Evolutionary conservation across 2,888 invertebrate genomes (phyloP).

Genomic region (Notocelia uddmanniana): DNA sequence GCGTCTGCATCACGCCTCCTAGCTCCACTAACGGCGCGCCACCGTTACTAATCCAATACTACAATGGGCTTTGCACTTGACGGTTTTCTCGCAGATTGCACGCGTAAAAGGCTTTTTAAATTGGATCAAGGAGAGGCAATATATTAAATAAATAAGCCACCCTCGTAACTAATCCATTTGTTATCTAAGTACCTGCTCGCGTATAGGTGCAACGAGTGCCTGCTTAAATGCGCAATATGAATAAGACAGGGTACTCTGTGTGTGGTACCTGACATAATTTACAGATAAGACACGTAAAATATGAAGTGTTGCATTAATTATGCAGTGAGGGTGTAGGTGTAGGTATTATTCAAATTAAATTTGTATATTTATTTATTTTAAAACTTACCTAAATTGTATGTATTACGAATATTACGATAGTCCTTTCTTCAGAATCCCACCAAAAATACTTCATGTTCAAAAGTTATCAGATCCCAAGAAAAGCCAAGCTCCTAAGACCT

Average conservation of each 20-base stretch:
- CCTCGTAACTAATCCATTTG: slow-evolving; percentile 51
- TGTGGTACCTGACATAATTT: slow-evolving; percentile 28
- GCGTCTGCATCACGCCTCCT: slow-evolving; percentile 77
- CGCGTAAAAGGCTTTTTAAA: slow-evolving; percentile 66
- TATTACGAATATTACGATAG: too few relatives aligned
- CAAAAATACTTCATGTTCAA: too few relatives aligned
- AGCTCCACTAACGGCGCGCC: slow-evolving; percentile 69
- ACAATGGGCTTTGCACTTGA: slow-evolving; percentile 74
- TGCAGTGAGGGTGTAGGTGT: slow-evolving; percentile 7
- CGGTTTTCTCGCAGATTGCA: slow-evolving; percentile 71
- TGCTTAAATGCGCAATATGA: slow-evolving; percentile 25
- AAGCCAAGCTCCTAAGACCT: too few relatives aligned
- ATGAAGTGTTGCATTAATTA: slow-evolving; percentile 16
- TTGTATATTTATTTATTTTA: neutral
- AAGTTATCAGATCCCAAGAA: too few relatives aligned
- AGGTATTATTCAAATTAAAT: slow-evolving; percentile 1
- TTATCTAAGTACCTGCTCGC: slow-evolving; percentile 40
- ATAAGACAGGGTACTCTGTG: slow-evolving; percentile 4
- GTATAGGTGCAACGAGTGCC: slow-evolving; percentile 1
- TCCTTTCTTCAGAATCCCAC: too few relatives aligned
- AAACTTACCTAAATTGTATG: too few relatives aligned
- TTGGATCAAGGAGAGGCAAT: slow-evolving; percentile 69
- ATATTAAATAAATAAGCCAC: slow-evolving; percentile 60
- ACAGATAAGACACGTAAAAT: slow-evolving; percentile 27
- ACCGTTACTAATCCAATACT: slow-evolving; percentile 76